Evolutionary conservation across 1,140 invertebrate species (phyloP), one percentile per base, ranked within the genome.

Genomic region (Frieseomelitta varia): DNA sequence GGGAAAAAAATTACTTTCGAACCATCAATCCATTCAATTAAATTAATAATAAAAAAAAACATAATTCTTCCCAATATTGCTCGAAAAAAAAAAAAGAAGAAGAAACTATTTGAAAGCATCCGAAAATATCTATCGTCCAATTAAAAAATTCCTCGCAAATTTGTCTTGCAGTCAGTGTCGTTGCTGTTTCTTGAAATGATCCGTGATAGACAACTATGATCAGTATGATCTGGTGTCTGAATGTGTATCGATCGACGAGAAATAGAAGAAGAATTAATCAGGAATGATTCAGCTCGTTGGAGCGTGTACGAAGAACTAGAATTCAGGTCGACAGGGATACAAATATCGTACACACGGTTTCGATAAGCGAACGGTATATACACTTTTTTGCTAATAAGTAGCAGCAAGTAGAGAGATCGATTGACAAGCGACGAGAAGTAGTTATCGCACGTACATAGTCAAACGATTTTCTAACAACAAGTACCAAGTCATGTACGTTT

Each of bases 201-300:
- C 6, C 27, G 15, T 27, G 10, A n/a, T 47, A 6, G 30, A 24
- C 1, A 21, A 4, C 12, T 14, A 69, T 69, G 67, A 69, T 69
- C 67, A 11, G 19, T 47, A 47, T 47, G 69, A 51, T 53, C 4
- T 47, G 30, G 24, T 71, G 24, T 71, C 27, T 2, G 30, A 19
- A 19, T 67, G 65, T 39, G 1, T 34, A 19, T 19, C 24, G 47
- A 71, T n/a, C 21, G 34, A 30, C 14, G 56, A n/a, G 24, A 21
- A 71, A 69, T 14, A 39, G 34, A n/a, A 24, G 10, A 34, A 63
- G 56, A 78, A 58, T 86, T 86, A 71, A 68, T 76, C 30, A 56
- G 74, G 11, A 79, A 72, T 14, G 47, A 2, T 74, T 77, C 30
- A 73, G 68, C 24, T 79, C 30, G 34, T 67, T 53, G 47, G n/a